These are phyloP conservation scores for Drymodes brunneopygia DNA, from an alignment of 2,113 vertebrate genomes.

Conservation along the genomic window DNA sequence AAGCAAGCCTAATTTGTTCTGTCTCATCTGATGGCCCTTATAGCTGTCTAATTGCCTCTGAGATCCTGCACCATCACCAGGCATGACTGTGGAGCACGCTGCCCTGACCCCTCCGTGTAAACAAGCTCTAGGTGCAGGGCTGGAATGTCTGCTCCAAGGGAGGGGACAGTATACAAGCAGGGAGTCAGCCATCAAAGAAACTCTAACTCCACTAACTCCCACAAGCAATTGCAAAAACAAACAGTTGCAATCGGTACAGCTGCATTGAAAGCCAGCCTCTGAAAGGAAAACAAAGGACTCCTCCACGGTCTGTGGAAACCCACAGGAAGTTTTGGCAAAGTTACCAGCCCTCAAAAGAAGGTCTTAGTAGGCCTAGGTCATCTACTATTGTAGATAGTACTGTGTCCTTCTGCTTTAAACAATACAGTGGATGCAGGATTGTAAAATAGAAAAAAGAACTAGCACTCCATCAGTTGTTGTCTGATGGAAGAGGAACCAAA, in stretches of 20 bases:
- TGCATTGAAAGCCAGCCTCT: neutral
- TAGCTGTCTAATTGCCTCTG: neutral
- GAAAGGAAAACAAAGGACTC: neutral
- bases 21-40: neutral
- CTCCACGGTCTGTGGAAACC: neutral
- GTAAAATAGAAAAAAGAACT: neutral
- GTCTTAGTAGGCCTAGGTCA: neutral
- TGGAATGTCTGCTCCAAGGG: neutral
- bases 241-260: neutral
- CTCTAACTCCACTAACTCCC: neutral
- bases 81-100: accelerated
- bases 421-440: neutral
- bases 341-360: neutral
- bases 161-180: neutral
- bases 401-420: neutral
- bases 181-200: neutral
- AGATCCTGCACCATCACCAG: accelerated
- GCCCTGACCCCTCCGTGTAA: neutral
- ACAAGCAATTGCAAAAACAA: neutral
- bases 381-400: neutral
- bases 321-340: neutral
- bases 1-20: neutral
- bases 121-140: neutral
- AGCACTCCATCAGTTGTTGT: neutral
- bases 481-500: neutral